Evolutionary conservation across 2,797 vertebrate species (phyloP), one percentile per base, ranked within the genome.

Genomic region (Chrysolophus pictus): DNA sequence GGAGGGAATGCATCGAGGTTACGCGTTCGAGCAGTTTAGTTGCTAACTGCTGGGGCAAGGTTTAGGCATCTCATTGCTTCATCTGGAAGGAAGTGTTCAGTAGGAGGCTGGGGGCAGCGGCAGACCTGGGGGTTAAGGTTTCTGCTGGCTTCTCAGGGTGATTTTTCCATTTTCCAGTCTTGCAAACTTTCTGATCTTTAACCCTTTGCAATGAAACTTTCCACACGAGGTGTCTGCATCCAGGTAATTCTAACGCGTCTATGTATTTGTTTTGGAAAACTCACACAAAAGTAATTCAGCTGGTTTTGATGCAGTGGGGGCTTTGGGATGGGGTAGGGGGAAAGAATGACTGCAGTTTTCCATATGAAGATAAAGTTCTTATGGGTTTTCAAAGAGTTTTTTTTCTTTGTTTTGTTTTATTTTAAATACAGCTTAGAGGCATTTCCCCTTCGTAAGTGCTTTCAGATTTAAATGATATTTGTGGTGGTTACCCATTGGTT

Each of bases 181-280:
- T 72, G 42, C 63, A 93, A 95, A 95, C 87, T 96, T 95, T 85
- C 56, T 92, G 76, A 92, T 51, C 90, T 93, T 95, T 92, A 91
- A 83, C 26, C 55, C 75, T 85, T 95, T 95, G 75, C 75, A 84
- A 84, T 96, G 88, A 91, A 89, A 94, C 59, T 82, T 94, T 88
- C 41, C 71, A 78, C 80, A 64, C 3, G 15, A 83, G 88, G 63
- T 49, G 11, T 83, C 59, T 95, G 71, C 67, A 51, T 91, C 39
- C 87, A 95, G 90, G 96, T 96, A 94, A 96, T 83, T 83, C 64
- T 65, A 70, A 65, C 64, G n/a, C 10, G 5, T 78, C 0, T 58
- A 15, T 68, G 0, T 69, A 22, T 49, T 68, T 67, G 6, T 73
- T 72, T 46, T 84, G 46, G 26, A 67, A 91, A 93, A 53, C 42